Base-by-base conservation (phyloP, 2,113 vertebrate genomes). In the Psophia crepitans region DNA sequence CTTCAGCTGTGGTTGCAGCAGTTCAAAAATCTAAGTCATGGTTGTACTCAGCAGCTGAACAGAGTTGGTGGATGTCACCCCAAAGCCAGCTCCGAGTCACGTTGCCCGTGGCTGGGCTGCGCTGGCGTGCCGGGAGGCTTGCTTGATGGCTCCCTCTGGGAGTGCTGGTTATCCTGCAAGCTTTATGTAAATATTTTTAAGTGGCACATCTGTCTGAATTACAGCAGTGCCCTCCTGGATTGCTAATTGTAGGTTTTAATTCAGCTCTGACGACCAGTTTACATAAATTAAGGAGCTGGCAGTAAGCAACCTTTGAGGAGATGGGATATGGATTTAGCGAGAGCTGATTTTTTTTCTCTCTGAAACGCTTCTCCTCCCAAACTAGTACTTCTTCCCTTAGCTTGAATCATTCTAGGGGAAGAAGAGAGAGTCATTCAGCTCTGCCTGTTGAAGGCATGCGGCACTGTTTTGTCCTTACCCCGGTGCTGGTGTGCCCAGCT, bases 241-340 rank as follows among this genome's bases (percentile, higher is more conserved):
- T 95, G 97, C 93, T 97, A 97, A 97, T 97, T 97, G 94, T 96
- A 71, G 96, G 97, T 90, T 97, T 97, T 97, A 96, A 97, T 97
- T 97, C 96, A 94, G 93, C 89, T 86, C 75, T 85, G 86, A 89
- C 48, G 37, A 94, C 84, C 93, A n/a, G 93, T 96, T 97, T 97
- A 96, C 95, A 94, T 96, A 95, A 97, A 97, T 97, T 96, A 97
- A 90, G 92, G 80, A 92, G 90, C 91, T 96, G 94, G 94, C 92
- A 75, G 61, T 84, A 88, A 94, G 93, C 89, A 96, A 94, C 90
- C 87, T 85, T 89, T 84, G 68, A 92, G 91, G 78, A 94, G 69
- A 51, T 21, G 76, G 85, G 93, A 32, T 78, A 30, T 14, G 75
- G 92, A 87, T 91, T 86, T 70, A 81, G 57, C 8, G 9, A 91